These are phyloP conservation scores for Dryomyza anilis DNA, from an alignment of 2,888 invertebrate genomes.

Conservation along the genomic window DNA sequence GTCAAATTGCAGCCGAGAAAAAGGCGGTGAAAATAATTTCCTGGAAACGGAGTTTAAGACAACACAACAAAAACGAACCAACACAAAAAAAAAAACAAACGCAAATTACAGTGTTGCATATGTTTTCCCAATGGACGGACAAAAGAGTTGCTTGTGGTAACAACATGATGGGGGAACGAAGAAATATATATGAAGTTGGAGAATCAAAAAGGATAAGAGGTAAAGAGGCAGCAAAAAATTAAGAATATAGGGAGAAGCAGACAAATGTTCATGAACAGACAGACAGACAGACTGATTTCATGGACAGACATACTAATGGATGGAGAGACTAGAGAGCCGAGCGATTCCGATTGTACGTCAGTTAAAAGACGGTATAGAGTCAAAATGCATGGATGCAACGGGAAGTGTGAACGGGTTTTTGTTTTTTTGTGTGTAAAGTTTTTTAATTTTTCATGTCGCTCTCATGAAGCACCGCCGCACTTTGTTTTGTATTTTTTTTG, in stretches of 20 bases:
- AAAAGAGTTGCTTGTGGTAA: background rate
- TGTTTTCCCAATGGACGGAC: slow-evolving; percentile 21
- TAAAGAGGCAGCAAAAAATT: background rate
- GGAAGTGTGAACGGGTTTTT: slow-evolving; percentile 11
- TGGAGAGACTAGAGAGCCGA: background rate
- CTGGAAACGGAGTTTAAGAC: slow-evolving; percentile 15
- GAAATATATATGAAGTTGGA: slow-evolving; percentile 1
- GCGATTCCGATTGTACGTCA: background rate
- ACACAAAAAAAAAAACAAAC: slow-evolving; percentile 18
- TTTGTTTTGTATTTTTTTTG: background rate
- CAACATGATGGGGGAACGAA: slow-evolving; percentile 29
- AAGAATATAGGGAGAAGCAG: background rate
- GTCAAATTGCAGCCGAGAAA: slow-evolving; percentile 19
- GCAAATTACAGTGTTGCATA: slow-evolving; percentile 39
- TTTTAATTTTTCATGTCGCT: no score
- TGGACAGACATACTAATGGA: no score
- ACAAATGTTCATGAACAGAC: no score
- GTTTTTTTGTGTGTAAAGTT: no score
- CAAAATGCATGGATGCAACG: background rate
- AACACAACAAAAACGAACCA: no score
- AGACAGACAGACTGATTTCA: no score
- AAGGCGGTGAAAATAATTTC: slow-evolving; percentile 19
- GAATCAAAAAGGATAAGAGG: background rate
- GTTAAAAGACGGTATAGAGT: background rate
- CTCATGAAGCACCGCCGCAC: no score